Conservation (phyloP, 2,797 vertebrate species). For the Avahi laniger region DNA sequence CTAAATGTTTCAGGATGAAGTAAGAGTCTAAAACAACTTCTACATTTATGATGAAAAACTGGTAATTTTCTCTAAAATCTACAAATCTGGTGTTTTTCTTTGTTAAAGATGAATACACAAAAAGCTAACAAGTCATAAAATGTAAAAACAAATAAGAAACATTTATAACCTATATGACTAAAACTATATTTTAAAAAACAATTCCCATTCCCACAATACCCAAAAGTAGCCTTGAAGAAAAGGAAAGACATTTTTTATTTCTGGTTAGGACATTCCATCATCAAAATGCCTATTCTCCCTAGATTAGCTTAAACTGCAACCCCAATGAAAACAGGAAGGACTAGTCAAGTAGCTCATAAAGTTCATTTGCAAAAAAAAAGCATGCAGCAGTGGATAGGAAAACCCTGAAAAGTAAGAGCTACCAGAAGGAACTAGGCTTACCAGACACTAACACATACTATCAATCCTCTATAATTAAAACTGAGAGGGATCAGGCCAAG, state of each 20-base stretch:
- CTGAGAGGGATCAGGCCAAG: no score
- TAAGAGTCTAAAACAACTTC: background rate
- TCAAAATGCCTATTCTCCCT: background rate
- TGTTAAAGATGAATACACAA: conserved; percentile 22
- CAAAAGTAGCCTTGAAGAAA: conserved; percentile 22
- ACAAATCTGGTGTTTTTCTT: background rate
- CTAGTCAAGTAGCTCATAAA: background rate
- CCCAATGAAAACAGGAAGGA: background rate
- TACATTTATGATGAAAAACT: background rate
- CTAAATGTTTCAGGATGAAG: background rate
- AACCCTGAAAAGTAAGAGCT: background rate
- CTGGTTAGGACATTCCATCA: background rate
- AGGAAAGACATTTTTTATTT: background rate
- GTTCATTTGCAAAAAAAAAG: background rate
- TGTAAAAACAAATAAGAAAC: conserved; percentile 22
- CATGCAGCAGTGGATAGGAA: background rate
- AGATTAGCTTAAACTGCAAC: background rate
- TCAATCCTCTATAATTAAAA: background rate
- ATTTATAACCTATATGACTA: conserved; percentile 3
- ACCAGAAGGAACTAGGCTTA: background rate
- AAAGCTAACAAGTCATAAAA: conserved; percentile 40
- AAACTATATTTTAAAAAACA: background rate
- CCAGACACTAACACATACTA: background rate
- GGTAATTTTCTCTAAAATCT: background rate
- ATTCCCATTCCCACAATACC: background rate